A percentile compares a stretch with the other conserved stretches of the same genome.
Conservation (phyloP, 2,888 invertebrate genomes). For the Drosophila longiperda region DNA sequence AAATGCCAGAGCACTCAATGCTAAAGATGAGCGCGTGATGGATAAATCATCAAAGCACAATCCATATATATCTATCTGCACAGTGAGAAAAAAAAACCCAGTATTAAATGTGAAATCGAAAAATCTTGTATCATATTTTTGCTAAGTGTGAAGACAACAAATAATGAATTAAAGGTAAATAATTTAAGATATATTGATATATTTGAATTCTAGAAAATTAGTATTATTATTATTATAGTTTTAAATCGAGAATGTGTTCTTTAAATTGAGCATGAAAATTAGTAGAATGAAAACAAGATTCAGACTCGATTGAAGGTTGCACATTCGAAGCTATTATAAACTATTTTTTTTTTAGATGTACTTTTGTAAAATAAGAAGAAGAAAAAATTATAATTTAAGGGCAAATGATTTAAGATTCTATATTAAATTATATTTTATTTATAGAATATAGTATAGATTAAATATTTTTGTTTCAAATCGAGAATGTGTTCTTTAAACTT, state of each 20-base stretch:
- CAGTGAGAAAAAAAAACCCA: not conserved
- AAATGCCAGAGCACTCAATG: slow-evolving; percentile 27
- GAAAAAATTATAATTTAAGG: too few relatives aligned
- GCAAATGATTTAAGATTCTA: too few relatives aligned
- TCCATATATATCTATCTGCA: not conserved
- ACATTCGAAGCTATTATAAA: not conserved
- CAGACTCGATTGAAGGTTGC: not conserved
- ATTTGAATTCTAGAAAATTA: too few relatives aligned
- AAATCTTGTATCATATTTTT: not conserved
- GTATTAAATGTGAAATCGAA: not conserved
- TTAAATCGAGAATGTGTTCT: not conserved
- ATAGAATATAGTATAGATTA: too few relatives aligned
- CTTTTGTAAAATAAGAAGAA: too few relatives aligned
- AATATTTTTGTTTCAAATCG: too few relatives aligned
- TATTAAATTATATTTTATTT: too few relatives aligned
- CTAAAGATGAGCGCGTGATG: slow-evolving; percentile 1
- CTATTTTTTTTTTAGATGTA: too few relatives aligned
- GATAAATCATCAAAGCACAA: not conserved
- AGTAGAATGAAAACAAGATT: not conserved
- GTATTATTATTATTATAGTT: too few relatives aligned
- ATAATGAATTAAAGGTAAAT: too few relatives aligned
- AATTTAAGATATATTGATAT: too few relatives aligned
- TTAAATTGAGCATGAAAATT: not conserved
- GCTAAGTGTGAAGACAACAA: too few relatives aligned
- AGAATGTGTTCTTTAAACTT: not conserved